Evolutionary conservation across 2,797 vertebrate species (phyloP).

Genomic region (Okamejei kenojei): DNA sequence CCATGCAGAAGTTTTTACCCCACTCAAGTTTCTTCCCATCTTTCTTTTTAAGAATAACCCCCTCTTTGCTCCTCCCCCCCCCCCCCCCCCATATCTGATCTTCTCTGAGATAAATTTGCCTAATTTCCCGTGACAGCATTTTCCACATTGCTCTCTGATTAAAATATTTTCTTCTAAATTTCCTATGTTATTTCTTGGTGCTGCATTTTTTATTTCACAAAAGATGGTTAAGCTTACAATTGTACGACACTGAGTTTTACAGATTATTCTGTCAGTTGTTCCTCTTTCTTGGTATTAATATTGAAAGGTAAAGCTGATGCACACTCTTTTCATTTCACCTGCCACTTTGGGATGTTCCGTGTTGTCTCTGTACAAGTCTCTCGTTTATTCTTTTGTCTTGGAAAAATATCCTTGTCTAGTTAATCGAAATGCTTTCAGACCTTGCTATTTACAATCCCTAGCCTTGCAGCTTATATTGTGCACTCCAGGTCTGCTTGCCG

Average conservation of each 20-base stretch:
- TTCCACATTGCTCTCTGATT: too few relatives aligned
- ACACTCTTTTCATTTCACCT: not conserved
- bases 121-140: too few relatives aligned
- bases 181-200: not conserved
- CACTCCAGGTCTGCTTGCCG: not conserved
- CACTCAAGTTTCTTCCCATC: not conserved
- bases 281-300: not conserved
- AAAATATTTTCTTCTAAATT: too few relatives aligned
- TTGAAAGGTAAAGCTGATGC: not conserved
- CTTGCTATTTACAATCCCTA: not conserved
- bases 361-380: not conserved
- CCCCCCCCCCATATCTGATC: too few relatives aligned
- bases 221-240: not conserved
- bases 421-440: slow-evolving; percentile 6
- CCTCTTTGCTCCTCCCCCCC: too few relatives aligned
- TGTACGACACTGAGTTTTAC: not conserved
- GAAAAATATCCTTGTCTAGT: not conserved
- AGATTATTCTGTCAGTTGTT: not conserved
- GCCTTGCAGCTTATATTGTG: not conserved
- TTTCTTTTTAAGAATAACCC: too few relatives aligned
- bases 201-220: not conserved
- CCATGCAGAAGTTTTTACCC: not conserved
- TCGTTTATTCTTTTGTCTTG: not conserved
- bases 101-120: too few relatives aligned
- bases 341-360: not conserved